Evolutionary conservation across 1,140 invertebrate genomes (phyloP), one percentile per base, ranked within the genome.

Genomic region (Sitophilus oryzae): DNA sequence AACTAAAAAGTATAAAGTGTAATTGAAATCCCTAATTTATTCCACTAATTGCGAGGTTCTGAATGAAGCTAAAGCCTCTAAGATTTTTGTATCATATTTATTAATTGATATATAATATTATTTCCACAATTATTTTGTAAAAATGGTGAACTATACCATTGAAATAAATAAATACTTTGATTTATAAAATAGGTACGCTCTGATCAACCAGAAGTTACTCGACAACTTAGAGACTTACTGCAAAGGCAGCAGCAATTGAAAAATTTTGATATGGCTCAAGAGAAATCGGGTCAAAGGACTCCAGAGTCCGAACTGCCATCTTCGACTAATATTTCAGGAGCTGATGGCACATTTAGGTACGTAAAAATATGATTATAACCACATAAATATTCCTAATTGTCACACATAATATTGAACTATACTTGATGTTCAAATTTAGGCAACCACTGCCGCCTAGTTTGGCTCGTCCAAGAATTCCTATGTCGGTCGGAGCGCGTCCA

Each of bases 201-300:
- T 14, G 53, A 52, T 3, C 56, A 54, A 43, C 75, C 82, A 42
- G 78, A 80, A 58, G 74, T 80, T 21, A 83, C 84, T 64, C 70
- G 82, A 2, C 90, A 93, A 63, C 72, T 93, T n/a, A 71, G 89
- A 21, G 89, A 92, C 69, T 73, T 93, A 40, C 73, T 93, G n/a
- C 87, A 90, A 65, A 71, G 86, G 21, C 84, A 89, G 62, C 82
- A 86, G 44, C 69, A 71, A 38, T 64, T 69, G 30, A 69, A 70
- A 44, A 71, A 68, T 23, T 59, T 70, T 35, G 62, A 70, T 21
- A 58, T 68, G 20, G 20, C 60, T 35, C 61, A 60, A 6, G 67
- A 62, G 1, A 70, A 70, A 57, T 52, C 59, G 1, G 62, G 67
- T 34, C 68, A 67, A 56, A 56, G 67, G 35, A 51, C 53, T 58